Percentiles rank a stretch among this genome's conserved stretches.
Conservation (phyloP, 2,888 invertebrate species). For the Cheilosia soror region DNA sequence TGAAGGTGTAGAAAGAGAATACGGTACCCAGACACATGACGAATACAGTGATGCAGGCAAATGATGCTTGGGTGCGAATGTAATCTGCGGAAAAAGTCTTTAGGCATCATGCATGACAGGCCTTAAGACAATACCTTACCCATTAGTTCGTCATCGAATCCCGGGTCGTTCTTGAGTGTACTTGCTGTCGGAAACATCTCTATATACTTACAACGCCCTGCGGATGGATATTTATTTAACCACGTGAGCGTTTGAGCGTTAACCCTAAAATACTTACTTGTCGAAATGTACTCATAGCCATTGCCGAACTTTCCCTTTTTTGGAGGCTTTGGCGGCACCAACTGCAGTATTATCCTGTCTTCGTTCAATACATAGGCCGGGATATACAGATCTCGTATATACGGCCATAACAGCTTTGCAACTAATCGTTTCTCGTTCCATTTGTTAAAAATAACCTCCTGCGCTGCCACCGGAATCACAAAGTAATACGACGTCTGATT, state of each 20-base stretch:
- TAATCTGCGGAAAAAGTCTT: slow-evolving; percentile 86
- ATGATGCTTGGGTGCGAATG: slow-evolving; percentile 92
- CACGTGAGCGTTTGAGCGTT: neutral
- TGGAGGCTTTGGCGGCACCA: slow-evolving; percentile 82
- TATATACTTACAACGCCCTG: slow-evolving; percentile 86
- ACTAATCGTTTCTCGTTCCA: slow-evolving; percentile 81
- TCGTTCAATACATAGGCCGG: slow-evolving; percentile 80
- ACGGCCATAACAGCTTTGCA: slow-evolving; percentile 80
- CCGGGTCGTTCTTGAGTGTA: slow-evolving; percentile 84
- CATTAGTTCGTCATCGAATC: slow-evolving; percentile 85
- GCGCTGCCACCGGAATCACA: slow-evolving; percentile 82
- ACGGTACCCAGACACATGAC: slow-evolving; percentile 92
- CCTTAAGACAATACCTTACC: slow-evolving; percentile 82
- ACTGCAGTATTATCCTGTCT: slow-evolving; percentile 79
- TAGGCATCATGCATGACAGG: slow-evolving; percentile 77
- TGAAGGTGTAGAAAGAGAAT: slow-evolving; percentile 93
- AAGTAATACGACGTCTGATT: slow-evolving; percentile 81
- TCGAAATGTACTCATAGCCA: slow-evolving; percentile 81
- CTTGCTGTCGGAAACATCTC: slow-evolving; percentile 86
- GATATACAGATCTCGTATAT: slow-evolving; percentile 81
- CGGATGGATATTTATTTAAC: slow-evolving; percentile 70
- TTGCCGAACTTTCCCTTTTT: slow-evolving; percentile 78
- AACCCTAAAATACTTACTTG: slow-evolving; percentile 77
- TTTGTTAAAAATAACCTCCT: slow-evolving; percentile 80
- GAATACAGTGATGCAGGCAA: slow-evolving; percentile 91